Base-by-base conservation (phyloP, 2,888 invertebrate species). In the Caradrina clavipalpis region DNA sequence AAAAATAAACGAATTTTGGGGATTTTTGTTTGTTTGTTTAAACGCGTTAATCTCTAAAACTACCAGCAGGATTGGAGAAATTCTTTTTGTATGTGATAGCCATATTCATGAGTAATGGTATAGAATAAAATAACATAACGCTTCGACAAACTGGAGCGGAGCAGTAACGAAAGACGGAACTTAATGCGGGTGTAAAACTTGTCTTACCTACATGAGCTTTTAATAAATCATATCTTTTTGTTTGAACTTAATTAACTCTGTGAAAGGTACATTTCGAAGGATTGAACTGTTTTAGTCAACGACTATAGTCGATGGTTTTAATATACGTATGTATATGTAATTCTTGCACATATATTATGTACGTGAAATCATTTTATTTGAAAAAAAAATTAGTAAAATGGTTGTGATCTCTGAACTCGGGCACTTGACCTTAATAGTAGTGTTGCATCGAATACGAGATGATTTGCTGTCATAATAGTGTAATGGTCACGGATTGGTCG, bases 391-490 rank as follows among this genome's bases (percentile, higher is more conserved):
- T 8, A 47, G 13, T 76, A 73, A 62, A 76, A 59, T 62, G 7
- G 8, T 47, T 31, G 1, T 73, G 76, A 80, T 64, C 80, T 76
- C 75, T 79, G 75, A 76, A 69, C 76, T 73, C 80, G 10, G 17
- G 39, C 47, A 69, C 56, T 80, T 75, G 76, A 75, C 76, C 76
- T 69, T 80, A 80, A 80, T 80, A 56, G 54, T 39, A 11, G 42
- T 76, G 21, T 80, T 80, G 69, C 76, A 63, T 60, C 51, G 45
- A 58, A 31, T 53, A 26, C 51, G 35, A 67, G 26, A 56, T 73
- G 26, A 19, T 64, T 50, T 45, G 55, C 54, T 67, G 61, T 61
- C 74, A 76, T 62, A 67, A 62, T n/a, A 55, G 19, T 45, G 19
- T 42, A 49, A 22, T 35, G 10, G 17, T 11, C 15, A 11, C 3